Base-by-base conservation (phyloP, 2,888 invertebrate genomes). In the Drosophila mimica region DNA sequence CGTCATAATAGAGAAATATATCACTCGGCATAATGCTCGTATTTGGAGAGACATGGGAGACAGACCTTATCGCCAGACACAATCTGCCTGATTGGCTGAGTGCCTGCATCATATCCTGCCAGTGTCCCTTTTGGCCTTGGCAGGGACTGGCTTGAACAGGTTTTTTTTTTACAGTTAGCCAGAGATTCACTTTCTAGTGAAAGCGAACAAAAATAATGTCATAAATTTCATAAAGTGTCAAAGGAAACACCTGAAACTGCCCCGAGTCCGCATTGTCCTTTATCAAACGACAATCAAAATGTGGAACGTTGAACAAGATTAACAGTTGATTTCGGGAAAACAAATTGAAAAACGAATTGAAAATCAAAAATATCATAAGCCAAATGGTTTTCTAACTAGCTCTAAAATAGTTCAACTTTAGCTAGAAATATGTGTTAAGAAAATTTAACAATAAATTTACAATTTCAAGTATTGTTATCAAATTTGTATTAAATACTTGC, bases 171-270 rank as follows among this genome's bases (percentile, higher is more conserved):
- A 90, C 89, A 82, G 85, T 89, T 89, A 89, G 30, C 15, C 17
- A 7, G 33, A 59, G 62, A 69, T 76, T 79, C 61, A 80, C 78
- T 88, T 89, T 89, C 87, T 71, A 70, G 36, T 48, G 83, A 89
- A 90, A 77, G 81, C 70, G 33, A 28, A 51, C 34, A 34, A 31
- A 70, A 77, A 87, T 76, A 83, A 85, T 84, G 87, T 89, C 91
- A 91, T 91, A 91, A 91, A 91, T 91, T 91, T 89, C 89, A 91
- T 91, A 91, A 91, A 91, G 81, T 91, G 91, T 91, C 91, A 91
- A 83, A 85, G 76, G 66, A 74, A 81, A 81, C 85, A 87, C 88
- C 83, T 85, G 89, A 82, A 73, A 56, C 38, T 66, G 30, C 30
- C 40, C 31, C 48, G 20, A 57, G 48, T 13, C 15, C 40, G 6